Evolutionary conservation across 1,140 invertebrate species (phyloP).

Genomic region (Agrypnia vestita): DNA sequence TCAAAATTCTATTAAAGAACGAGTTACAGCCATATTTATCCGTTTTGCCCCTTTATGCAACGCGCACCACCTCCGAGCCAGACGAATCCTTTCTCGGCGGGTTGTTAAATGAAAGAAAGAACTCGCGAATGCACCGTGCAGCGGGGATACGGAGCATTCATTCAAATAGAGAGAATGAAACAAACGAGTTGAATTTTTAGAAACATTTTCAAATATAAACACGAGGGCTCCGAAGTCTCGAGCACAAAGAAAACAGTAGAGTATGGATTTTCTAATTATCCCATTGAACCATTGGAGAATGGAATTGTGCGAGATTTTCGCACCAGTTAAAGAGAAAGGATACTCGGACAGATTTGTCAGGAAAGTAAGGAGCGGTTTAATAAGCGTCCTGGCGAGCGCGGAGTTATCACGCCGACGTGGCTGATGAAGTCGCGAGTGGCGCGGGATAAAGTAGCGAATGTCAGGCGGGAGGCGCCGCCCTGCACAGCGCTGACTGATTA

Average conservation of each 20-base stretch:
- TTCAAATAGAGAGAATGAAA: not conserved
- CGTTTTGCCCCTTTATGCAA: conserved; percentile 3
- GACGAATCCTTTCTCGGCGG: conserved; percentile 2
- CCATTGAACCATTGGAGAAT: not conserved
- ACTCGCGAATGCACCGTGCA: not conserved
- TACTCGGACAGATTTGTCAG: not conserved
- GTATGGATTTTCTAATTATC: not conserved
- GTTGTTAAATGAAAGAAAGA: not conserved
- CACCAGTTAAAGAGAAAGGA: not conserved
- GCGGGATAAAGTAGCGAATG: conserved; percentile 7
- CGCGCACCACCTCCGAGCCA: not conserved
- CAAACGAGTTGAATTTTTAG: not conserved
- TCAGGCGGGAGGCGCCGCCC: not conserved
- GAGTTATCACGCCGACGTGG: not conserved
- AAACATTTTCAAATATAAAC: not conserved
- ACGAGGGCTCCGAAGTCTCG: no score
- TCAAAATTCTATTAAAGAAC: no score
- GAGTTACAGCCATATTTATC: no score
- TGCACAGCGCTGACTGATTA: conserved; percentile 22
- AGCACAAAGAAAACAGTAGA: no score
- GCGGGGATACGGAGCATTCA: not conserved
- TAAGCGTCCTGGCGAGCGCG: not conserved
- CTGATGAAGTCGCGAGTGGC: not conserved
- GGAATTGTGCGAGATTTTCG: not conserved
- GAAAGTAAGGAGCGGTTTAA: not conserved